Evolutionary conservation across 2,888 invertebrate species (phyloP).

Genomic region (Spilosoma lubricipeda): DNA sequence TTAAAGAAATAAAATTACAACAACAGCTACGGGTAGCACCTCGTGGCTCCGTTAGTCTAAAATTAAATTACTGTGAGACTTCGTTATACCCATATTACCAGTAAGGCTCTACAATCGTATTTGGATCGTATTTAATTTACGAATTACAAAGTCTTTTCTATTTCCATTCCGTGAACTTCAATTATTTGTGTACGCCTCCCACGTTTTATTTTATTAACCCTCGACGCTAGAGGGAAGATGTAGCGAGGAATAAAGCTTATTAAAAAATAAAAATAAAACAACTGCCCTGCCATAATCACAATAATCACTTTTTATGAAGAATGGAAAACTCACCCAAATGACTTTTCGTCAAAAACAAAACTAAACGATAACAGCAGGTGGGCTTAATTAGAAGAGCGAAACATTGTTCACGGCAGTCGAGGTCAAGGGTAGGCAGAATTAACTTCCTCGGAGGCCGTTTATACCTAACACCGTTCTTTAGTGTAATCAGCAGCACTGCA

Average conservation of each 20-base stretch:
- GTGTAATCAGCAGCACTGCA: slow-evolving; percentile 25
- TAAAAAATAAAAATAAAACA: too few relatives aligned
- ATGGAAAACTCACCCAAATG: background rate
- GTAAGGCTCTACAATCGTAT: background rate
- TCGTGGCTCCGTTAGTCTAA: background rate
- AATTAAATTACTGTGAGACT: background rate
- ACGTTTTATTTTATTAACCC: background rate
- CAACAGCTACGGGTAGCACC: too few relatives aligned
- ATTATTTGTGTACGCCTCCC: background rate
- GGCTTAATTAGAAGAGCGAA: slow-evolving; percentile 13
- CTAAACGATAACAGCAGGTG: background rate
- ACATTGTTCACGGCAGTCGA: slow-evolving; percentile 1
- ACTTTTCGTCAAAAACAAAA: background rate
- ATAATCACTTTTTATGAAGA: background rate
- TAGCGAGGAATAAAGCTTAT: too few relatives aligned
- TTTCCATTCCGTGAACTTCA: background rate
- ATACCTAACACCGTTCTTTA: slow-evolving; percentile 17
- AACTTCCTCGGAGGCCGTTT: slow-evolving; percentile 12
- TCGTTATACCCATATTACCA: background rate
- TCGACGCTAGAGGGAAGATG: background rate
- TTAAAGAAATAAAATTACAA: too few relatives aligned
- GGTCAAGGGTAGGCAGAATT: slow-evolving; percentile 5
- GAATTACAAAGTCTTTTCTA: background rate
- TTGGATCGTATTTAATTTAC: background rate
- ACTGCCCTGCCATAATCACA: too few relatives aligned